Evolutionary conservation across 2,888 invertebrate species (phyloP), one percentile per base, ranked within the genome.

Genomic region (Taphrorychus bicolor): DNA sequence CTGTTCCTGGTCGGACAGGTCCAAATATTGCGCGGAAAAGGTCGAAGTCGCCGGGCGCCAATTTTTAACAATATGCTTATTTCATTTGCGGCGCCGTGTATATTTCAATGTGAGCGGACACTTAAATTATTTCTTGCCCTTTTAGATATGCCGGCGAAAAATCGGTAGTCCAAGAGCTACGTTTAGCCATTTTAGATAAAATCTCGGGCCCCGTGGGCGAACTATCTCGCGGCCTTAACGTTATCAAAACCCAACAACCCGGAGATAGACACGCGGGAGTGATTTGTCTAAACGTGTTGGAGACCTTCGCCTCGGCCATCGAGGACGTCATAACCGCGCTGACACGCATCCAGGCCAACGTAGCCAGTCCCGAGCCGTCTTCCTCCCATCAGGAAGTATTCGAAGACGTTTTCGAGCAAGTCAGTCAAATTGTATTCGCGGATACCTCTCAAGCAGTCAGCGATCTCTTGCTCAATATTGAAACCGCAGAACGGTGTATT

Each of bases 181-280:
- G 82, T 72, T 86, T 88, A 65, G 86, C 87, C 62, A 84, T 89
- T 24, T 84, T 90, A 61, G 89, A 90, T 75, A 85, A 86, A 59
- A 86, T 90, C 0, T 86, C 87, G 73, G 85, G 87, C 14, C 87
- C 89, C 0, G 83, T 89, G n/a, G 82, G 87, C 60, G 88, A 89
- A 76, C 79, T 91, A 4, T 84, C 87, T 69, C 86, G 83, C 75
- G 86, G 86, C 0, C 82, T 90, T 70, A 88, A 89, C 9, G 74
- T 80, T 2, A 75, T 87, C 11, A 82, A 82, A 66, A 73, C 73
- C 45, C 76, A 74, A 70, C 70, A 74, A 45, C 70, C 73, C 3
- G 72, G 72, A 1, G 77, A 78, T 49, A 71, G 70, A 61, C 74
- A 77, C 66, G 73, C 77, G 9, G 75, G 74, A 19, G 70, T 75